Evolutionary conservation across 2,113 vertebrate species (phyloP), one percentile per base, ranked within the genome.

Genomic region (Tonatia bakeri): DNA sequence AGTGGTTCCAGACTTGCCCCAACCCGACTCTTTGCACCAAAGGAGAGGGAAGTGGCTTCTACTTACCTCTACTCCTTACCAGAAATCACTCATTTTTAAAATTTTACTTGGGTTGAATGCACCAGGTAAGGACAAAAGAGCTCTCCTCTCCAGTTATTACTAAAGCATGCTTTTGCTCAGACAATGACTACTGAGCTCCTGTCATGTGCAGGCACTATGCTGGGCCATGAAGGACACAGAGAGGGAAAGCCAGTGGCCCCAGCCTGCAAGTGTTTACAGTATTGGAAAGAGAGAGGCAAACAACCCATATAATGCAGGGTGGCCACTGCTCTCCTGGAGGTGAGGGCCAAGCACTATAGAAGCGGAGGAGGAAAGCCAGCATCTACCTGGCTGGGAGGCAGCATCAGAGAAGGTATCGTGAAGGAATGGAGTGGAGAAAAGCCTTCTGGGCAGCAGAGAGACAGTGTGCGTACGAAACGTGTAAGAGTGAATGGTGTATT

Each of bases 11-110:
- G 47, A 43, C 43, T 56, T 33, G 17, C 10, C n/a, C 54, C 52
- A 20, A 33, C 40, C 45, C 40, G 33, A 11, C 4, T 6, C 81
- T 54, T 26, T 36, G 52, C 22, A 50, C 36, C 70, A 43, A 75
- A 86, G 33, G 52, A 73, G 54, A 91, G 16, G 43, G 81, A 96
- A 89, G 83, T 61, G 45, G 31, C 45, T 90, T 86, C 80, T 5
- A 2, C 70, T 45, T 14, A 72, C 36, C 70, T 56, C 70, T 6
- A 22, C 64, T 91, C 20, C 38, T 95, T 75, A 45, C 31, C 43
- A 70, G 28, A 81, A 87, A 40, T 65, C 56, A 52, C 65, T 72
- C 7, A 3, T 15, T 50, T 64, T 59, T 22, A 0, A 38, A 33
- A 54, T 54, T 69, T 16, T 56, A 8, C 70, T 82, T 89, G 36